phyloP scores from a whole-genome alignment of 2,888 invertebrate genomes.

The Bursaphelenchus okinawaensis region DNA sequence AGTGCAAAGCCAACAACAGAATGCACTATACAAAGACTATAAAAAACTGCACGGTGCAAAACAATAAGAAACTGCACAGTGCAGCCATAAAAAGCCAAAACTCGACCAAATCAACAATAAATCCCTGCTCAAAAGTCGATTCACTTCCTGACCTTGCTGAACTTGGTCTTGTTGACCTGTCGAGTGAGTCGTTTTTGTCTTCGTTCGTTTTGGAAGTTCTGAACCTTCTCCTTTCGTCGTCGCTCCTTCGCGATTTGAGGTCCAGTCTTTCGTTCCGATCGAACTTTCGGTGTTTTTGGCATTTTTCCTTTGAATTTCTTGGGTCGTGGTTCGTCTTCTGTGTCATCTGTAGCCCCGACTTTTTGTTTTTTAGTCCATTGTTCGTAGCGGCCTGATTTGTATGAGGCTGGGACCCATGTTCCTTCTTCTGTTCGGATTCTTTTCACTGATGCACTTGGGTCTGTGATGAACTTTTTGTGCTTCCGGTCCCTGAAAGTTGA shows the following conservation, averaged over 20 bases:
- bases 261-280: constrained; percentile 9
- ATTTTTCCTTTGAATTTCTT: constrained; percentile 15
- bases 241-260: constrained; percentile 41
- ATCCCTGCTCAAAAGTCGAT: too few species aligned
- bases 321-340: constrained; percentile 11
- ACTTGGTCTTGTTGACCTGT: not conserved
- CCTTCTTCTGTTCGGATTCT: constrained; percentile 90
- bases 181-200: constrained; percentile 25
- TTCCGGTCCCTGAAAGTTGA: constrained; percentile 60
- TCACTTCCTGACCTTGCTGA: not conserved
- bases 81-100: too few species aligned
- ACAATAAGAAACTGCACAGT: too few species aligned
- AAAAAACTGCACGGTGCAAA: too few species aligned
- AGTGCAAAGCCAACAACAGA: too few species aligned
- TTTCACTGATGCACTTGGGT: constrained; percentile 58
- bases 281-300: constrained; percentile 4
- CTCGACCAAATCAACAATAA: too few species aligned
- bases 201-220: constrained; percentile 45
- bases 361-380: constrained; percentile 55
- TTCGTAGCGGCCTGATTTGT: constrained; percentile 74
- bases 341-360: constrained; percentile 16
- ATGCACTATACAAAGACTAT: too few species aligned
- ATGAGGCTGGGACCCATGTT: constrained; percentile 73
- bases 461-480: constrained; percentile 81
- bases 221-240: constrained; percentile 36